phyloP scores from a whole-genome alignment of 2,888 invertebrate genomes.

The Drosophila siamana region DNA sequence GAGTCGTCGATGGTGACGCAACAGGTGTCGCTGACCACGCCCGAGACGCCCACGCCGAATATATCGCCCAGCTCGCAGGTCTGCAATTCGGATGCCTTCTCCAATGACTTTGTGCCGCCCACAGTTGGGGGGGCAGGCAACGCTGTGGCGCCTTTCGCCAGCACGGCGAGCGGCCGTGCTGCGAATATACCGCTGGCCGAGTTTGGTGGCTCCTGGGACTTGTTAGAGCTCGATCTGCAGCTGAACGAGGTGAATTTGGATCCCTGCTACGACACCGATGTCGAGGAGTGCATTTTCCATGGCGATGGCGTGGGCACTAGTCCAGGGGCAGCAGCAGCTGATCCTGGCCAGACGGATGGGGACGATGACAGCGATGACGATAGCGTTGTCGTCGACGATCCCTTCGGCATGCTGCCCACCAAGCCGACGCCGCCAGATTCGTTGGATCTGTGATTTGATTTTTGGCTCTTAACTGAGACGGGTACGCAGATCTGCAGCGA shows the following conservation, averaged over 20 bases:
- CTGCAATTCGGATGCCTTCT: slow-evolving; percentile 87
- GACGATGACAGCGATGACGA: slow-evolving; percentile 53
- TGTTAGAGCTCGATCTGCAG: slow-evolving; percentile 88
- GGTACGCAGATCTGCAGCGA: background rate
- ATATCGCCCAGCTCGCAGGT: slow-evolving; percentile 86
- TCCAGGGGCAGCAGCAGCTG: background rate
- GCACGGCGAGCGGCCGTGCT: background rate
- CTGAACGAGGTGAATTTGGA: slow-evolving; percentile 88
- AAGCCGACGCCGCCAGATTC: slow-evolving; percentile 87
- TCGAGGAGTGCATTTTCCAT: slow-evolving; percentile 88
- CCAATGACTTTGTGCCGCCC: slow-evolving; percentile 87
- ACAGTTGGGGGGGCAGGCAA: slow-evolving; percentile 9
- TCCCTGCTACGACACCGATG: slow-evolving; percentile 88
- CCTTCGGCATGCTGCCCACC: slow-evolving; percentile 87
- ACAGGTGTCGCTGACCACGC: slow-evolving; percentile 86
- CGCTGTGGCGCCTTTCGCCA: background rate
- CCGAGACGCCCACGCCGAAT: slow-evolving; percentile 89
- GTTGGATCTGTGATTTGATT: slow-evolving; percentile 85
- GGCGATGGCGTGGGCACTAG: slow-evolving; percentile 84
- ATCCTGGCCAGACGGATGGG: too few species aligned
- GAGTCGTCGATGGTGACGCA: slow-evolving; percentile 74
- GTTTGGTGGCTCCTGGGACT: slow-evolving; percentile 88
- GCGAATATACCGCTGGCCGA: slow-evolving; percentile 82
- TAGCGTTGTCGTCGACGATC: slow-evolving; percentile 85
- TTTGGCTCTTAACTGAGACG: slow-evolving; percentile 74